These are phyloP conservation scores for Tachuris rubrigastra DNA, from an alignment of 2,113 vertebrate species.

Conservation along the genomic window DNA sequence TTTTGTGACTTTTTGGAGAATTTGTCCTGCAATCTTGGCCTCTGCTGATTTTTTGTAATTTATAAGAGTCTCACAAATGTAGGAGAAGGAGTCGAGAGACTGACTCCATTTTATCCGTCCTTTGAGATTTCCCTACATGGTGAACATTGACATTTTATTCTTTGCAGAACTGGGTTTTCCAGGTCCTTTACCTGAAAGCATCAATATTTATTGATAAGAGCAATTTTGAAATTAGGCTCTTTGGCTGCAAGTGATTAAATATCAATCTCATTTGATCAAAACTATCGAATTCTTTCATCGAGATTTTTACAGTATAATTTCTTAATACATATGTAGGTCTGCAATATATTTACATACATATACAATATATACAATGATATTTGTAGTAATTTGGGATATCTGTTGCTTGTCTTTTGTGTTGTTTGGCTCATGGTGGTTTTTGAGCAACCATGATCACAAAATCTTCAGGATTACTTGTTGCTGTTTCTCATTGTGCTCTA, in stretches of 20 bases:
- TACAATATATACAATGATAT: neutral
- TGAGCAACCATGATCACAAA: neutral
- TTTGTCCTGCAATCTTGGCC: neutral
- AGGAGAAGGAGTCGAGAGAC: neutral
- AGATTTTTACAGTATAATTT: neutral
- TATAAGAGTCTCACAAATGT: neutral
- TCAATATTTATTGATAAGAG: conserved; percentile 1
- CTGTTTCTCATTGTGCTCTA: neutral
- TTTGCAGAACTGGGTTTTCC: neutral
- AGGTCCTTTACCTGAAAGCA: neutral
- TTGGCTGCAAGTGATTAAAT: conserved; percentile 8
- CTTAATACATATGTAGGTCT: neutral
- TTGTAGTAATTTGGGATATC: neutral
- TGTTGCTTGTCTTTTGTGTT: neutral
- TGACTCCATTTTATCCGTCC: neutral
- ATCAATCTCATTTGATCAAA: conserved; percentile 25
- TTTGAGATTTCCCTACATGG: neutral
- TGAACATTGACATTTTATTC: neutral
- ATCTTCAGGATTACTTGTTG: neutral
- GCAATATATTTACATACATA: too few relatives aligned
- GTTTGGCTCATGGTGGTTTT: neutral
- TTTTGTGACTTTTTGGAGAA: neutral
- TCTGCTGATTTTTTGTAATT: neutral
- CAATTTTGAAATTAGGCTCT: conserved; percentile 17
- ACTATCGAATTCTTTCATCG: neutral